Evolutionary conservation across 2,888 invertebrate genomes (phyloP).

Genomic region (Chymomyza procnemis): DNA sequence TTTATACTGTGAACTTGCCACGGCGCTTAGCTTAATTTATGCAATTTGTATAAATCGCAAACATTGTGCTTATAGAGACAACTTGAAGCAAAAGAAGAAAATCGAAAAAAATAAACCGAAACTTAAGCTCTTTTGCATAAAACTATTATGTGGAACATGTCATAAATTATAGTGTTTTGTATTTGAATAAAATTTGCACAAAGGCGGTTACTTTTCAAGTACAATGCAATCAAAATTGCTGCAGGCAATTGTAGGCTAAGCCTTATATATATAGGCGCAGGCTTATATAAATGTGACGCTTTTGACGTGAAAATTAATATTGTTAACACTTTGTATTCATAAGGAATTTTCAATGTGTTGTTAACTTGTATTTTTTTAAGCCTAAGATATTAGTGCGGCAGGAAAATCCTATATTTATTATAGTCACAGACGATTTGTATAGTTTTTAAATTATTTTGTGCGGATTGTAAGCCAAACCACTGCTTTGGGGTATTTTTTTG

Average conservation of each 20-base stretch:
- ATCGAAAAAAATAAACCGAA: slow-evolving; percentile 31
- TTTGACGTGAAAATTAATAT: not conserved
- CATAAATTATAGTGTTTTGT: slow-evolving; percentile 69
- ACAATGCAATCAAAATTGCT: slow-evolving; percentile 38
- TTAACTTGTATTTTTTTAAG: not conserved
- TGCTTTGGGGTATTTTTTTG: too few relatives aligned
- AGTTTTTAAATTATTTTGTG: not conserved
- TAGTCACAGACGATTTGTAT: not conserved
- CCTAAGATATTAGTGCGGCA: not conserved
- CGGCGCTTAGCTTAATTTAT: slow-evolving; percentile 43
- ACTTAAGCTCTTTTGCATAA: slow-evolving; percentile 61
- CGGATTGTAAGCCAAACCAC: not conserved
- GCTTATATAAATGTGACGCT: not conserved
- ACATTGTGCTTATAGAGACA: slow-evolving; percentile 31
- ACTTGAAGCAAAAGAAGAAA: too few relatives aligned
- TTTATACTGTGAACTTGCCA: slow-evolving; percentile 6
- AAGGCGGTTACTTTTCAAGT: slow-evolving; percentile 49
- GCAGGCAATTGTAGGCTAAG: slow-evolving; percentile 9
- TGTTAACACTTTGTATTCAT: not conserved
- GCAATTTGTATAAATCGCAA: slow-evolving; percentile 61
- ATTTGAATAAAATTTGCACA: slow-evolving; percentile 69
- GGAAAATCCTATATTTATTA: not conserved
- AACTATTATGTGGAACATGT: slow-evolving; percentile 67
- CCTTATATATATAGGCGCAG: not conserved
- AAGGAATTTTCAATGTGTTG: not conserved